Conservation (phyloP, 2,113 vertebrate species). For the Gobio gobio region DNA sequence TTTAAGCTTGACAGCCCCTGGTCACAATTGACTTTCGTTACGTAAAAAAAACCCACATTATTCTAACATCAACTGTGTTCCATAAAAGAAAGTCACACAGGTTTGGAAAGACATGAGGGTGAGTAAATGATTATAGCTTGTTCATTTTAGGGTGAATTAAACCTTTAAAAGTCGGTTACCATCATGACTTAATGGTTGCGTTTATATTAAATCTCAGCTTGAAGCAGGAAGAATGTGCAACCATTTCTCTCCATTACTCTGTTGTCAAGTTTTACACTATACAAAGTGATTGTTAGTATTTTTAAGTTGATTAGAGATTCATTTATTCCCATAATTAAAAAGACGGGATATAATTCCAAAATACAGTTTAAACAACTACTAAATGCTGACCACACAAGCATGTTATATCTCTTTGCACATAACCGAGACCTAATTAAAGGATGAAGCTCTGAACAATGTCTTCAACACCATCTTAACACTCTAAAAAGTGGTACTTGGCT, state of each 20-base stretch:
- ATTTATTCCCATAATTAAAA: constrained; percentile 4
- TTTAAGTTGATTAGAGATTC: not conserved
- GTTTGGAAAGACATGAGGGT: not conserved
- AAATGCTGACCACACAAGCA: not conserved
- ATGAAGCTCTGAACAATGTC: not conserved
- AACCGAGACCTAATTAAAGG: not conserved
- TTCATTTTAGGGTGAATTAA: not conserved
- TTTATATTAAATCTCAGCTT: not conserved
- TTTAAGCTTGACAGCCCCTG: not conserved
- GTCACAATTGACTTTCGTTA: not conserved
- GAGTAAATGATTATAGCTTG: not conserved
- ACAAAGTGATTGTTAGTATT: constrained; percentile 12
- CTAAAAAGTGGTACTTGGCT: not conserved
- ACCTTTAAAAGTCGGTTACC: not conserved
- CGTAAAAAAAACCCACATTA: not conserved
- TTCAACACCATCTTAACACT: not conserved
- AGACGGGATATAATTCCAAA: not conserved
- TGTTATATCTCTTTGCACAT: not conserved
- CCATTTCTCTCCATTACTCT: not conserved
- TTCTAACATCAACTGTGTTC: not conserved
- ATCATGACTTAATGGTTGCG: not conserved
- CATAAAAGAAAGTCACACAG: not conserved
- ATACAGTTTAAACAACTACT: not conserved
- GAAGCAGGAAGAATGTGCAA: not conserved
- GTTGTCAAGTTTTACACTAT: not conserved